Percentiles rank a stretch among this genome's conserved stretches.
Conservation (phyloP, 2,888 invertebrate genomes). For the Phaonia tiefii region DNA sequence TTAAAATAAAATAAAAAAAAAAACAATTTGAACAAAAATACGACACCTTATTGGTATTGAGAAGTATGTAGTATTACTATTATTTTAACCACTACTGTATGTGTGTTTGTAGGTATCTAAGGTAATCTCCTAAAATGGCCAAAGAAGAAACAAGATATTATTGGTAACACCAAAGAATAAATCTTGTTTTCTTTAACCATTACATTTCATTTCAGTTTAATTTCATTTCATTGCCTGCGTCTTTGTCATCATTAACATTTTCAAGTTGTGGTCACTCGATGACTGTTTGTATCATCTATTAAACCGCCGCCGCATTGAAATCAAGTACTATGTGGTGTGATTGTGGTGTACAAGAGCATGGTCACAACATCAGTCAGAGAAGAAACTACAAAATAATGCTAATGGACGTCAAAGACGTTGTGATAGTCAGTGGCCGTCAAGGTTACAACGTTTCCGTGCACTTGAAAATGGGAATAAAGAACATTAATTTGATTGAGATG, state of each 20-base stretch:
- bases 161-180: constrained; percentile 47
- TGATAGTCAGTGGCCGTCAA: not conserved
- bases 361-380: constrained; percentile 35
- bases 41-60: too few species aligned
- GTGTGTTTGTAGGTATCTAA: too few species aligned
- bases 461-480: not conserved
- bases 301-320: not conserved
- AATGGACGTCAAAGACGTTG: not conserved
- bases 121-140: constrained; percentile 35
- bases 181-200: constrained; percentile 50
- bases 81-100: too few species aligned
- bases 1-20: too few species aligned
- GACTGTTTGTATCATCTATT: not conserved
- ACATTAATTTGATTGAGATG: constrained; percentile 15
- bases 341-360: constrained; percentile 52
- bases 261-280: constrained; percentile 13
- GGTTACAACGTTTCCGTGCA: constrained; percentile 9
- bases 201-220: constrained; percentile 15
- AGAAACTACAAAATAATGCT: constrained; percentile 8
- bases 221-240: constrained; percentile 24
- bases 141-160: constrained; percentile 25
- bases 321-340: not conserved
- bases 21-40: too few species aligned
- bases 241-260: constrained; percentile 39
- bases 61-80: too few species aligned